Conservation (phyloP, 2,797 vertebrate genomes). For the Acanthurus lineatus region DNA sequence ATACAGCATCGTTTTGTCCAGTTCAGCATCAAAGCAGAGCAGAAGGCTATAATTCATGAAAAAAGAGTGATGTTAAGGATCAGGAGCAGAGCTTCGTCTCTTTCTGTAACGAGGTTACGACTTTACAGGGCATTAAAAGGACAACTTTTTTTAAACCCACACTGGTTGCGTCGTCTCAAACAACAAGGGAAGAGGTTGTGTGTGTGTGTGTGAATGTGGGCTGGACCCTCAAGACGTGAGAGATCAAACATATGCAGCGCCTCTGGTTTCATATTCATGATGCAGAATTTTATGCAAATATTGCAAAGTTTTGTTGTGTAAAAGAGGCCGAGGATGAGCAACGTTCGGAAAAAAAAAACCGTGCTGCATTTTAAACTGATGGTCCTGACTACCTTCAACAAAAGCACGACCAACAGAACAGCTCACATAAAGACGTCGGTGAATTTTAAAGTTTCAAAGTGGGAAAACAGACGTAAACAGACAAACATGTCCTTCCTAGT, state of each 20-base stretch:
- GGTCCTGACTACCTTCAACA: neutral
- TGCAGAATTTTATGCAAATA: slow-evolving; percentile 46
- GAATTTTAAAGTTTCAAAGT: slow-evolving; percentile 6
- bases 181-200: too few species aligned
- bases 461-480: neutral
- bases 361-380: slow-evolving; percentile 12
- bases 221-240: slow-evolving; percentile 39
- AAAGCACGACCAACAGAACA: slow-evolving; percentile 4
- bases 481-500: neutral
- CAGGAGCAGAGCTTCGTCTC: neutral
- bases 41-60: neutral
- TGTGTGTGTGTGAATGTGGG: slow-evolving; percentile 10
- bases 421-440: slow-evolving; percentile 1
- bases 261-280: slow-evolving; percentile 29
- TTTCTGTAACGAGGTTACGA: neutral
- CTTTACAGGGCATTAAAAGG: slow-evolving; percentile 5
- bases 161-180: neutral
- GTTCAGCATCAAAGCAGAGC: neutral
- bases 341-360: slow-evolving; percentile 4
- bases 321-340: slow-evolving; percentile 19
- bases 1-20: neutral
- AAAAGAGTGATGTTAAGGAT: neutral
- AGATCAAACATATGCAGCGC: slow-evolving; percentile 50
- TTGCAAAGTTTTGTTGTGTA: slow-evolving; percentile 32
- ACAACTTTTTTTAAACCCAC: slow-evolving; percentile 1